These are phyloP conservation scores for Xylocopa sonorina DNA, from an alignment of 1,140 invertebrate species.

Conservation along the genomic window DNA sequence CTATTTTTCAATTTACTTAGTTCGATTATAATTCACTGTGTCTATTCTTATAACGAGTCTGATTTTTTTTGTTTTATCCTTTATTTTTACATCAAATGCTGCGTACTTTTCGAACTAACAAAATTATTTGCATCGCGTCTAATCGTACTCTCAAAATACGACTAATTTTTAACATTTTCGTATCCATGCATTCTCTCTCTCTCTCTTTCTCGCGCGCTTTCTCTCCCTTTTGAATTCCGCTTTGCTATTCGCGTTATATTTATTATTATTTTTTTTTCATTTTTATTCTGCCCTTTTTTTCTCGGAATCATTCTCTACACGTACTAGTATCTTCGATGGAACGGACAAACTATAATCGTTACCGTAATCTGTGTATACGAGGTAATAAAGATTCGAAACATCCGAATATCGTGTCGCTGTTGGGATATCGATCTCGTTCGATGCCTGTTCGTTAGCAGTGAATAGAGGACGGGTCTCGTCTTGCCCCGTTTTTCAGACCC, in stretches of 20 bases:
- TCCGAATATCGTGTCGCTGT: not conserved
- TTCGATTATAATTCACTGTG: constrained; percentile 46
- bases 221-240: not conserved
- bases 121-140: constrained; percentile 77
- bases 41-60: constrained; percentile 61
- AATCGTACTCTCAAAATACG: constrained; percentile 76
- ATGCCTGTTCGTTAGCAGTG: not conserved
- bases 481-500: no score
- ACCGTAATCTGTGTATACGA: constrained; percentile 40
- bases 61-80: constrained; percentile 40
- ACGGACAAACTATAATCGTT: constrained; percentile 76
- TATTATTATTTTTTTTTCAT: not conserved
- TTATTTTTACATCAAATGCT: constrained; percentile 74
- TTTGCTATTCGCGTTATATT: not conserved
- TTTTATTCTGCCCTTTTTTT: not conserved
- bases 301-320: constrained; percentile 53
- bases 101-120: constrained; percentile 74
- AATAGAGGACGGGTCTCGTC: no score
- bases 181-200: not conserved
- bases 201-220: not conserved
- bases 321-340: constrained; percentile 70
- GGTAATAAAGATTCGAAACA: constrained; percentile 18
- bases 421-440: not conserved
- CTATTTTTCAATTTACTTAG: constrained; percentile 51
- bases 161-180: constrained; percentile 77